Percentiles rank a stretch among this genome's conserved stretches.
Conservation (phyloP, 2,888 invertebrate genomes). For the Sclerodermus sp. region DNA sequence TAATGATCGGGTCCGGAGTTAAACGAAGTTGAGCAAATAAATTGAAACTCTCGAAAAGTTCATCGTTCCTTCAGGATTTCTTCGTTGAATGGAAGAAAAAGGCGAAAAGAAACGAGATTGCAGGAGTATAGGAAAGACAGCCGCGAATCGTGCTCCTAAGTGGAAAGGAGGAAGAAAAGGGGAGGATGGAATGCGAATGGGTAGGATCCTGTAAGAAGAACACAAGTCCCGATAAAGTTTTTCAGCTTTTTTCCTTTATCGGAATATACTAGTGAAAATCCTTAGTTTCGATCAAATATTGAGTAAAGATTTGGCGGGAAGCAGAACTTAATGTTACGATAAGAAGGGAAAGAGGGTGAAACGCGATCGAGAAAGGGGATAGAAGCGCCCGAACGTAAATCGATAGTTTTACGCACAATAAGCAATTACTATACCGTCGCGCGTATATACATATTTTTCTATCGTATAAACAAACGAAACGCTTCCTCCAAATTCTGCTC, state of each 20-base stretch:
- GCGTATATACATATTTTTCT: too few species aligned
- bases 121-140: background rate
- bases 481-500: too few species aligned
- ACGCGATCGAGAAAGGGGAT: too few species aligned
- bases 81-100: background rate
- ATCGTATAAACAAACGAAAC: too few species aligned
- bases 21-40: background rate
- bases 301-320: too few species aligned
- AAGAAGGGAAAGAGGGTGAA: too few species aligned
- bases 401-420: too few species aligned
- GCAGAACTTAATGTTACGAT: too few species aligned
- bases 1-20: background rate
- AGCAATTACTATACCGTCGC: too few species aligned
- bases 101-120: background rate
- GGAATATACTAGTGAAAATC: too few species aligned
- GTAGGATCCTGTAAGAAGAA: background rate
- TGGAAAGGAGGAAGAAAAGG: background rate
- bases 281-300: too few species aligned
- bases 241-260: background rate
- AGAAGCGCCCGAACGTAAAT: too few species aligned
- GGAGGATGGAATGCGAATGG: background rate
- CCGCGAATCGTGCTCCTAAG: background rate
- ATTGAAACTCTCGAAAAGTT: background rate
- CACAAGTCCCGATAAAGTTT: constrained; percentile 3
- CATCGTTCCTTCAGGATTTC: background rate